Evolutionary conservation across 2,113 vertebrate species (phyloP).

Genomic region (Callospermophilus lateralis): DNA sequence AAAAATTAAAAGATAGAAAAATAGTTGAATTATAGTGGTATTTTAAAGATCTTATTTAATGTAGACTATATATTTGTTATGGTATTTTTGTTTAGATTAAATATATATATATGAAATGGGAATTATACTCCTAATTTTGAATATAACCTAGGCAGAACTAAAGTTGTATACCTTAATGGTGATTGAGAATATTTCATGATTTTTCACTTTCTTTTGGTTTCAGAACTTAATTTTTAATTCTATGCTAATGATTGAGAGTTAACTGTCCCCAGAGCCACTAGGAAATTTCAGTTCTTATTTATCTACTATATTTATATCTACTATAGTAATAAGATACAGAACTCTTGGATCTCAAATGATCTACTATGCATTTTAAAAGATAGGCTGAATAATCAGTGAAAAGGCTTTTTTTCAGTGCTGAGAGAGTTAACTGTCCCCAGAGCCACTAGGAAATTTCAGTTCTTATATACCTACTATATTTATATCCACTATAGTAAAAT

Average conservation of each 20-base stretch:
- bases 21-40: not conserved
- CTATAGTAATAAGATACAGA: conserved; percentile 37
- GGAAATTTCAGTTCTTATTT: not conserved
- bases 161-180: conserved; percentile 27
- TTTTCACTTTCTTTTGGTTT: not conserved
- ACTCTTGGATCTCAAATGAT: conserved; percentile 13
- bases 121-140: conserved; percentile 38
- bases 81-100: not conserved
- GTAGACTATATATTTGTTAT: conserved; percentile 4
- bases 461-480: not conserved
- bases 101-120: not conserved
- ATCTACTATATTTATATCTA: not conserved
- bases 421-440: conserved; percentile 22
- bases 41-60: conserved; percentile 46
- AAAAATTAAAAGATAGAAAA: not conserved
- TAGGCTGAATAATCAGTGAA: conserved; percentile 60
- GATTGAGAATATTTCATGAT: not conserved
- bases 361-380: conserved; percentile 52
- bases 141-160: conserved; percentile 9
- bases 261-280: not conserved
- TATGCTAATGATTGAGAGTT: not conserved
- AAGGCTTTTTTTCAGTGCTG: conserved; percentile 66
- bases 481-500: not conserved
- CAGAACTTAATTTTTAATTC: conserved; percentile 53
- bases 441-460: not conserved